A percentile compares a stretch with the other conserved stretches of the same genome.
Conservation (phyloP, 2,113 vertebrate genomes). For the Paedocypris sp. region DNA sequence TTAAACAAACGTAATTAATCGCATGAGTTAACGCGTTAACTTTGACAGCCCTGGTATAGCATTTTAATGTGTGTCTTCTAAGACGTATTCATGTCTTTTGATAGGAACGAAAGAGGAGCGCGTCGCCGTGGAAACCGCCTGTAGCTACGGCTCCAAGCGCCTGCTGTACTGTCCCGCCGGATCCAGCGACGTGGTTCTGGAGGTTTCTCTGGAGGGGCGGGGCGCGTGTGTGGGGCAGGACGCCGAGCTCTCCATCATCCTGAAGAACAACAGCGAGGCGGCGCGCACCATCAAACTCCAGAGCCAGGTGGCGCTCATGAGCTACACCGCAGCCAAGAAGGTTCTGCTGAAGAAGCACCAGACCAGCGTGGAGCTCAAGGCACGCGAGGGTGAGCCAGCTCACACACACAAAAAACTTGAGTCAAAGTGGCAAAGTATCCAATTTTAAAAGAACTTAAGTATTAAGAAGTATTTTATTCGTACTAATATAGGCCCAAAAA, state of each 20-base stretch:
- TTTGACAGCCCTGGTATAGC: neutral
- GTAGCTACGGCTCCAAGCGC: slow-evolving; percentile 67
- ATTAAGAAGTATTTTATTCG: too few species aligned
- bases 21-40: too few species aligned
- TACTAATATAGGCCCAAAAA: too few species aligned
- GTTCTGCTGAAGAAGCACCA: slow-evolving; percentile 58
- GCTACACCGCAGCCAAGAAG: slow-evolving; percentile 72
- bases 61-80: neutral
- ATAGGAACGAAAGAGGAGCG: slow-evolving; percentile 64
- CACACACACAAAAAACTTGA: too few species aligned
- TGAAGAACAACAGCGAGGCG: slow-evolving; percentile 58
- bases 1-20: too few species aligned
- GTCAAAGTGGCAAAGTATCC: too few species aligned
- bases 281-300: slow-evolving; percentile 54
- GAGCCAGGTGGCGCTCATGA: slow-evolving; percentile 65
- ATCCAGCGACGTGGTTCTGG: slow-evolving; percentile 53
- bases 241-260: slow-evolving; percentile 49
- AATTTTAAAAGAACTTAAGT: too few species aligned
- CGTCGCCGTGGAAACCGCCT: slow-evolving; percentile 72
- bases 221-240: slow-evolving; percentile 64
- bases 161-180: slow-evolving; percentile 46
- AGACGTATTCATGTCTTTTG: neutral
- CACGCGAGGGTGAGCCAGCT: slow-evolving; percentile 62
- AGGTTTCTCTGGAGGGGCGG: slow-evolving; percentile 59
- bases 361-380: slow-evolving; percentile 37